Base-by-base conservation (phyloP, 2,888 invertebrate species). In the Agrotis puta region DNA sequence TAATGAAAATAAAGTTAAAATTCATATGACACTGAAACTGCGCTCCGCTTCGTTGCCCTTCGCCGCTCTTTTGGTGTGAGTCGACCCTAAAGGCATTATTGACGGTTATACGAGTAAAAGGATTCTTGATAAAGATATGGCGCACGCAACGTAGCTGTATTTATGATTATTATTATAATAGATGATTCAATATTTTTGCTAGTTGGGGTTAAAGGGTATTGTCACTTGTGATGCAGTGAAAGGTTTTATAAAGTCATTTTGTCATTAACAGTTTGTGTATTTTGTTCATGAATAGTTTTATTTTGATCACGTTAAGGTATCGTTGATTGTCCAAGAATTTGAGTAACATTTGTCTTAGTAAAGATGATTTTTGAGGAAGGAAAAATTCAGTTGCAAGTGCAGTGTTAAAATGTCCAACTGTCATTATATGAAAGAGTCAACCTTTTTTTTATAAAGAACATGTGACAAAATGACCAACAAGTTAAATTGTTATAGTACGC, bases 111-210 rank as follows among this genome's bases (percentile, higher is more conserved):
- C 33, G n/a, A 63, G 51, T 76, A 59, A 74, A 57, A 70, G 59
- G 56, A 11, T 64, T 70, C 74, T 74, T 68, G 56, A 70, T 79
- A 27, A 45, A 59, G 64, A 70, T 77, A 58, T 67, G 54, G 18
- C 45, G 18, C 78, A 77, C 78, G 74, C 72, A 61, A 81, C 47
- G 66, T 63, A 64, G 51, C 45, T 2, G 48, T 73, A 47, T 67
- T 67, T 56, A 67, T 9, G 53, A 54, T 43, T 62, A 51, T 57
- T 69, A 24, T 39, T 14, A 9, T 69, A 33, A 48, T 22, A 58
- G 11, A 3, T 66, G 20, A 68, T 65, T 64, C n/a, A 50, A 75
- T 77, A 24, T 56, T 77, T 51, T 61, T 45, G 64, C 56, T 7
- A 22, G 27, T 58, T 33, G 9, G 1, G 13, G 27, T 16, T 20